These are phyloP conservation scores for Villa cingulata DNA, from an alignment of 2,888 invertebrate genomes.

Conservation along the genomic window DNA sequence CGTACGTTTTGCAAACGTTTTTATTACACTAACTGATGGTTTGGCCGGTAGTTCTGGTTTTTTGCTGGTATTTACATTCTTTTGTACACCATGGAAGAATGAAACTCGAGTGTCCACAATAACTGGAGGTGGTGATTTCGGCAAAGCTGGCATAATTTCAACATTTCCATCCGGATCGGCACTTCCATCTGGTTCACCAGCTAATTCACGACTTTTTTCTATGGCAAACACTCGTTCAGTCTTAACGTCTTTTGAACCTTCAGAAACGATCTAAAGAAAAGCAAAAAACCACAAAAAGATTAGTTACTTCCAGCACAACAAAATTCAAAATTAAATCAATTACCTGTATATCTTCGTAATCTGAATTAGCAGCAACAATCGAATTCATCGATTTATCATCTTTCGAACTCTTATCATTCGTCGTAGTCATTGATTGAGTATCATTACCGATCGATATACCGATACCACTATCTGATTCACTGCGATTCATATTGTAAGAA, in stretches of 20 bases:
- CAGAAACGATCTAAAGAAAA: background rate
- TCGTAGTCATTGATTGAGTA: slow-evolving; percentile 15
- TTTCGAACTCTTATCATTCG: slow-evolving; percentile 18
- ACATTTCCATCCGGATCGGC: slow-evolving; percentile 63
- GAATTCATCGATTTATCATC: slow-evolving; percentile 28
- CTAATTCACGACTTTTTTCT: slow-evolving; percentile 58
- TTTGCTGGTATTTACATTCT: slow-evolving; percentile 28
- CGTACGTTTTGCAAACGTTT: slow-evolving; percentile 40
- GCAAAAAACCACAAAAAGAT: slow-evolving; percentile 10
- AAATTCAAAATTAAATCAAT: background rate
- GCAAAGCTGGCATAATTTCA: slow-evolving; percentile 55
- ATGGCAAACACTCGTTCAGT: slow-evolving; percentile 33
- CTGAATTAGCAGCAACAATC: slow-evolving; percentile 30
- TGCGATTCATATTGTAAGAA: slow-evolving; percentile 35
- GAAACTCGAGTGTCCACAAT: slow-evolving; percentile 47
- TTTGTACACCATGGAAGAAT: slow-evolving; percentile 54
- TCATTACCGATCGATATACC: slow-evolving; percentile 34
- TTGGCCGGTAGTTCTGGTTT: slow-evolving; percentile 61
- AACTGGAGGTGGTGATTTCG: slow-evolving; percentile 52
- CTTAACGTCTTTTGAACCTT: background rate
- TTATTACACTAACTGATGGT: slow-evolving; percentile 45
- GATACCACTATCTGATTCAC: slow-evolving; percentile 36
- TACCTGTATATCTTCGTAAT: slow-evolving; percentile 32
- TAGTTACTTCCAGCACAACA: slow-evolving; percentile 6
- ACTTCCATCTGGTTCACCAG: slow-evolving; percentile 76